Conservation (phyloP, 1,140 invertebrate genomes). For the Leptinotarsa undecemlineata region DNA sequence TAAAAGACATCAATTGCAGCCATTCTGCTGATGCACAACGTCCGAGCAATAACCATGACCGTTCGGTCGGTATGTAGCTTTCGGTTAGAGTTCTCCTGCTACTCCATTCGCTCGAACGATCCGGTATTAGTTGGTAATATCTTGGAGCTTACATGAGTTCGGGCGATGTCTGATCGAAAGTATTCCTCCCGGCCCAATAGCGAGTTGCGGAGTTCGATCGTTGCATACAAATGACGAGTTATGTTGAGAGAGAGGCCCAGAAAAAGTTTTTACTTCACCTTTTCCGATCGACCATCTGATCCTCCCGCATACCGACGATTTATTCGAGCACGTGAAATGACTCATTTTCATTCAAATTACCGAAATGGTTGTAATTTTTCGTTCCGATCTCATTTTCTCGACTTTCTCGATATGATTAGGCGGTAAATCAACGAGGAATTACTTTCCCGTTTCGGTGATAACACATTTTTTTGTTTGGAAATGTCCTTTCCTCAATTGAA, state of each 20-base stretch:
- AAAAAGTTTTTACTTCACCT: conserved; percentile 13
- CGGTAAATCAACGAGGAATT: not conserved
- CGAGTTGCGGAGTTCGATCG: conserved; percentile 32
- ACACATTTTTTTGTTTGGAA: not conserved
- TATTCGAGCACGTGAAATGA: not conserved
- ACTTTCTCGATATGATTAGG: not conserved
- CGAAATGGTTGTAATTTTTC: not conserved
- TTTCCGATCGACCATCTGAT: conserved; percentile 21
- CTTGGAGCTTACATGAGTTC: conserved; percentile 34
- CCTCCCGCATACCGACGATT: not conserved
- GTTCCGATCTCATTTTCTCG: not conserved
- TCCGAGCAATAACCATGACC: conserved; percentile 15
- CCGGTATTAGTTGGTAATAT: conserved; percentile 37
- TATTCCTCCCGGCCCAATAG: conserved; percentile 41
- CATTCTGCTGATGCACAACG: not conserved
- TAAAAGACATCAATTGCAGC: not conserved
- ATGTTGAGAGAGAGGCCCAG: conserved; percentile 23
- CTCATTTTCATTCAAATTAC: conserved; percentile 4
- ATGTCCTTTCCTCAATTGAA: no score
- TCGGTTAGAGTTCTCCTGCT: conserved; percentile 5
- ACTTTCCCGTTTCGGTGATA: not conserved
- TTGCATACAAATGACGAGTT: conserved; percentile 42
- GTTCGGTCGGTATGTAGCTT: conserved; percentile 1
- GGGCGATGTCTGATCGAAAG: conserved; percentile 41
- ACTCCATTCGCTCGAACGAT: conserved; percentile 20